Evolutionary conservation across 2,888 invertebrate species (phyloP).

Genomic region (Encarsia formosa): DNA sequence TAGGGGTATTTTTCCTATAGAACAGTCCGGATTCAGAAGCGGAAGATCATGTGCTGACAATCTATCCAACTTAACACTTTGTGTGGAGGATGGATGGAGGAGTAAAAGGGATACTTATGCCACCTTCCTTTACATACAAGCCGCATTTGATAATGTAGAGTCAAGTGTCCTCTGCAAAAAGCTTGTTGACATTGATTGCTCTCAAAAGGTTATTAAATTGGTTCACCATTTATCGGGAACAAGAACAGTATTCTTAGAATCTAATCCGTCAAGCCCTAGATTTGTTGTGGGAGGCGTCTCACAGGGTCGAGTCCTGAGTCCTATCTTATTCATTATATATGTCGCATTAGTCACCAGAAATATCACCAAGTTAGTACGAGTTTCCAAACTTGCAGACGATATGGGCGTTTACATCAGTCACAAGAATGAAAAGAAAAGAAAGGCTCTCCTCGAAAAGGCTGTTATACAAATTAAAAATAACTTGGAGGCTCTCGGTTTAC

Average conservation of each 20-base stretch:
- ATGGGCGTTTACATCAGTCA: background rate
- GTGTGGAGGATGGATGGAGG: slow-evolving; percentile 11
- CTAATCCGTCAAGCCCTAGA: background rate
- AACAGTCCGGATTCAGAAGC: slow-evolving; percentile 25
- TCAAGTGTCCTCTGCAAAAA: background rate
- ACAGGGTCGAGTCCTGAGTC: background rate
- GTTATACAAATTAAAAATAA: background rate
- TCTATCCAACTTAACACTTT: slow-evolving; percentile 10
- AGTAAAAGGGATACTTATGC: slow-evolving; percentile 10
- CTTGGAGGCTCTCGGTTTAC: background rate
- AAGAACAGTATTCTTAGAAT: background rate
- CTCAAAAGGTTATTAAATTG: background rate
- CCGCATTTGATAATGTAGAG: too few relatives aligned
- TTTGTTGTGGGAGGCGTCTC: background rate
- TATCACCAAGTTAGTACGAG: background rate
- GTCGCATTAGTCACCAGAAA: background rate
- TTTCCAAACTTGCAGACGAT: background rate
- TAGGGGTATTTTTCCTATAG: too few relatives aligned
- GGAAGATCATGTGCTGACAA: slow-evolving; percentile 24
- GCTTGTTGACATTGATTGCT: background rate
- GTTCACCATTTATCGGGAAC: background rate
- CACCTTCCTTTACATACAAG: slow-evolving; percentile 13
- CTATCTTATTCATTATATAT: background rate
- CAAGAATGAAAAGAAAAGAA: background rate
- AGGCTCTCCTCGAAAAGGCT: background rate